These are phyloP conservation scores for Hemicrepidius hirtus DNA, from an alignment of 2,888 invertebrate species.

Conservation along the genomic window DNA sequence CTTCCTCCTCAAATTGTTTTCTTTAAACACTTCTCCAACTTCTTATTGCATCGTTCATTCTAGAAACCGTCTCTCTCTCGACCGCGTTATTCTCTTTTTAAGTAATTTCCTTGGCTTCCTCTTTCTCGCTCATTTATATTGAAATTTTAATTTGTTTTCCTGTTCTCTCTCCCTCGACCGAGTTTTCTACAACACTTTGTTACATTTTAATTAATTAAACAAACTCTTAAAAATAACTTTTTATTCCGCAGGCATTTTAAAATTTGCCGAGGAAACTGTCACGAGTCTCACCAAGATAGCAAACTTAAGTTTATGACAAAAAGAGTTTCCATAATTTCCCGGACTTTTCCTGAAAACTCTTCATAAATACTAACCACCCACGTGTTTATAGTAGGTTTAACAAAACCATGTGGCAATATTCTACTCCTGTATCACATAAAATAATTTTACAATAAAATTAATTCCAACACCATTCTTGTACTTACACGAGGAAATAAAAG, in stretches of 20 bases:
- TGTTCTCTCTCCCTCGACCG: slow-evolving; percentile 57
- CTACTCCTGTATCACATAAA: background rate
- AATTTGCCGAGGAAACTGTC: slow-evolving; percentile 47
- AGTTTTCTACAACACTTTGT: slow-evolving; percentile 62
- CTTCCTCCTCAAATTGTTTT: slow-evolving; percentile 64
- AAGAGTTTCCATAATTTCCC: slow-evolving; percentile 42
- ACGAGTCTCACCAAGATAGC: slow-evolving; percentile 40
- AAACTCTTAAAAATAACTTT: slow-evolving; percentile 61
- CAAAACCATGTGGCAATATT: background rate
- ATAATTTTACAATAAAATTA: background rate
- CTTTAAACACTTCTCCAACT: slow-evolving; percentile 65
- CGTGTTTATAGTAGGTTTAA: background rate
- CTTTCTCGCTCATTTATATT: slow-evolving; percentile 60
- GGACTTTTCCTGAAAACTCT: slow-evolving; percentile 26
- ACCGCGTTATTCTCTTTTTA: slow-evolving; percentile 54
- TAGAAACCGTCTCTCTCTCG: slow-evolving; percentile 53
- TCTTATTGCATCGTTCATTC: slow-evolving; percentile 62
- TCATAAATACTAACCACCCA: slow-evolving; percentile 6
- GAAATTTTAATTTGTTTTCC: slow-evolving; percentile 64
- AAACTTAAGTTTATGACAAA: slow-evolving; percentile 42
- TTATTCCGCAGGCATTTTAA: slow-evolving; percentile 55
- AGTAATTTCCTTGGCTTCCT: slow-evolving; percentile 57
- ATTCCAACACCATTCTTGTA: too few relatives aligned
- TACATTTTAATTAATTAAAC: slow-evolving; percentile 67
- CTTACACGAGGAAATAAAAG: too few relatives aligned